Percentiles rank a stretch among this genome's conserved stretches.
These are phyloP conservation scores for Acanthococcus lagerstroemiae DNA, from an alignment of 2,888 invertebrate genomes.

Conservation along the genomic window DNA sequence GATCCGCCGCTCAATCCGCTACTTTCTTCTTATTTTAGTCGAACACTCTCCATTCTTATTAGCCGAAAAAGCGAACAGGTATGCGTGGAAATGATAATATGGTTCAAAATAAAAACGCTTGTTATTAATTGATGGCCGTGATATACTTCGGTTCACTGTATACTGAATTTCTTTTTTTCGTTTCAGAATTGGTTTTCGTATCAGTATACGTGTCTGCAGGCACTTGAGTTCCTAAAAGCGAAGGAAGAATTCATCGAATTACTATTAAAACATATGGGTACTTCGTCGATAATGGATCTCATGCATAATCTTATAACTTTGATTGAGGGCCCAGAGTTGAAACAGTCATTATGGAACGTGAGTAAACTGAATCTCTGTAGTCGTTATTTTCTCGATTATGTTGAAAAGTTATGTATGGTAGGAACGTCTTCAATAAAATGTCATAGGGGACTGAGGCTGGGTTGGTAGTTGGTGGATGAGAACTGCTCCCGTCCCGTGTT, in stretches of 20 bases:
- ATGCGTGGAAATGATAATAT: too few relatives aligned
- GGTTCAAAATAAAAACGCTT: too few relatives aligned
- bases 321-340: conserved; percentile 63
- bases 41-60: conserved; percentile 82
- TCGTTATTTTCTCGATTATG: conserved; percentile 5
- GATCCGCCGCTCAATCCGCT: conserved; percentile 85
- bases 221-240: conserved; percentile 81
- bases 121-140: neutral
- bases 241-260: conserved; percentile 77
- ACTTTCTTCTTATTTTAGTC: conserved; percentile 90
- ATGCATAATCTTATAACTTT: conserved; percentile 74
- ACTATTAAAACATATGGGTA: conserved; percentile 79
- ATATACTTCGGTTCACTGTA: neutral
- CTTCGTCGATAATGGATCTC: conserved; percentile 90
- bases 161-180: conserved; percentile 27
- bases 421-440: neutral
- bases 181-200: conserved; percentile 80
- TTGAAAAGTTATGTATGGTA: conserved; percentile 31
- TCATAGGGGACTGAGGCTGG: too few relatives aligned
- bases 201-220: conserved; percentile 82
- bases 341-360: conserved; percentile 57
- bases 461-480: too few relatives aligned
- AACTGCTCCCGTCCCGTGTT: too few relatives aligned
- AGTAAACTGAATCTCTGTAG: conserved; percentile 41
- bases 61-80: conserved; percentile 78